A percentile compares a stretch with the other conserved stretches of the same genome.
phyloP scores from a whole-genome alignment of 2,797 vertebrate genomes.

The Tachyglossus aculeatus region DNA sequence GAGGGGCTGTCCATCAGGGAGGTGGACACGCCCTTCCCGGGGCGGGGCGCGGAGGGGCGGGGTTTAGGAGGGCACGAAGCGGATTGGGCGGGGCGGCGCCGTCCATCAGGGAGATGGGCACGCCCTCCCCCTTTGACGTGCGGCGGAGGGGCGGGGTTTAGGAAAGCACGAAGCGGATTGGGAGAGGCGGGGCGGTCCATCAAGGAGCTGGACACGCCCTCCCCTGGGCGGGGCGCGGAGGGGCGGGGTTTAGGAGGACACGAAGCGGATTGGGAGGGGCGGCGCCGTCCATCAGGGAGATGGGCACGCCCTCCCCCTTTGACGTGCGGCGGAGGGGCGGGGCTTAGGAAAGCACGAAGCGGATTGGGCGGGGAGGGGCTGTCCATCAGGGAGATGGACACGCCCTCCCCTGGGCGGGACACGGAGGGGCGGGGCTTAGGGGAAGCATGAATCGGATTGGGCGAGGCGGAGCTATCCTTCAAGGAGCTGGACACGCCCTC shows the following conservation, averaged over 20 bases:
- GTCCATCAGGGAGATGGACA: constrained; percentile 56
- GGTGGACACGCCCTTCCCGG: constrained; percentile 11
- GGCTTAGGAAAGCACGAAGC: constrained; percentile 19
- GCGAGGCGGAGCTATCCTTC: not conserved
- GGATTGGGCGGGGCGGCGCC: no score
- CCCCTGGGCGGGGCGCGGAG: not conserved
- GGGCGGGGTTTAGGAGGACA: constrained; percentile 8
- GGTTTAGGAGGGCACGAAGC: no score
- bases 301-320: constrained; percentile 18
- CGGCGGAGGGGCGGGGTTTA: not conserved
- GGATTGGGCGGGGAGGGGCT: constrained; percentile 31
- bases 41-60: constrained; percentile 9
- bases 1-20: rapidly evolving
- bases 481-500: not conserved
- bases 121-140: no score
- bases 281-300: constrained; percentile 16
- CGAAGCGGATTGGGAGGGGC: constrained; percentile 64
- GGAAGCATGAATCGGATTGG: no score
- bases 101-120: no score
- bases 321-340: no score
- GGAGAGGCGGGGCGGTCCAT: constrained; percentile 29
- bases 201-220: constrained; percentile 66
- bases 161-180: constrained; percentile 38
- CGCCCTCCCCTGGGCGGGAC: constrained; percentile 63
- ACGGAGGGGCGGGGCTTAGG: constrained; percentile 10